Evolutionary conservation across 2,797 vertebrate genomes (phyloP).

Genomic region (Danio choprae): DNA sequence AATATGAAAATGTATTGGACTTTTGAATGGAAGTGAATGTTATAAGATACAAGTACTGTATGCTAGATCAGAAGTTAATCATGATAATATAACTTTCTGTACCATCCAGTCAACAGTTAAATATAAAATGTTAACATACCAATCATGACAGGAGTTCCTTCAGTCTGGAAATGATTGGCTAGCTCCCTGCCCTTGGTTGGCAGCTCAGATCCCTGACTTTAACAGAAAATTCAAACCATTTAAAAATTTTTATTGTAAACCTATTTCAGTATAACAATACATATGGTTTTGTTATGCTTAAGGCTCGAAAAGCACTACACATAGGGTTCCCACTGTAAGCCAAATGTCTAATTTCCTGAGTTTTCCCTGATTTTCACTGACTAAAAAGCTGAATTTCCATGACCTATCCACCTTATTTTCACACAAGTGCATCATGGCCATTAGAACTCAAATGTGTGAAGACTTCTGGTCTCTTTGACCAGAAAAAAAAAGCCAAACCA

Average conservation of each 20-base stretch:
- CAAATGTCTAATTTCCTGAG: neutral
- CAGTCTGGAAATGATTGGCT: constrained; percentile 88
- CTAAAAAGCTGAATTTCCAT: neutral
- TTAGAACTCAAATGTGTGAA: no score
- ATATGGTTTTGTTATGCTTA: neutral
- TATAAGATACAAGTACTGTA: neutral
- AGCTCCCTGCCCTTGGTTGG: constrained; percentile 90
- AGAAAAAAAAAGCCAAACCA: no score
- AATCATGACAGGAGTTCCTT: constrained; percentile 96
- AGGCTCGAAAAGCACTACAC: neutral
- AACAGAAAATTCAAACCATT: constrained; percentile 46
- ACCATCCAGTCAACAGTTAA: neutral
- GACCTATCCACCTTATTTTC: no score
- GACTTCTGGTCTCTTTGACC: no score
- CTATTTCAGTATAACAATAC: neutral
- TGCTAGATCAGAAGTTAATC: neutral
- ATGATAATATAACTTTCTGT: neutral
- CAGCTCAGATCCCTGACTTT: constrained; percentile 91
- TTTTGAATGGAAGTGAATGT: neutral
- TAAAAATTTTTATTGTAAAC: neutral
- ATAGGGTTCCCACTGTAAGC: no score
- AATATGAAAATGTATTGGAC: no score
- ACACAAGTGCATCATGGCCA: no score
- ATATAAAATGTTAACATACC: constrained; percentile 76
- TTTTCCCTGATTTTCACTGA: neutral